These are phyloP conservation scores for Hyphantria cunea DNA, from an alignment of 1,140 invertebrate species.

Conservation along the genomic window DNA sequence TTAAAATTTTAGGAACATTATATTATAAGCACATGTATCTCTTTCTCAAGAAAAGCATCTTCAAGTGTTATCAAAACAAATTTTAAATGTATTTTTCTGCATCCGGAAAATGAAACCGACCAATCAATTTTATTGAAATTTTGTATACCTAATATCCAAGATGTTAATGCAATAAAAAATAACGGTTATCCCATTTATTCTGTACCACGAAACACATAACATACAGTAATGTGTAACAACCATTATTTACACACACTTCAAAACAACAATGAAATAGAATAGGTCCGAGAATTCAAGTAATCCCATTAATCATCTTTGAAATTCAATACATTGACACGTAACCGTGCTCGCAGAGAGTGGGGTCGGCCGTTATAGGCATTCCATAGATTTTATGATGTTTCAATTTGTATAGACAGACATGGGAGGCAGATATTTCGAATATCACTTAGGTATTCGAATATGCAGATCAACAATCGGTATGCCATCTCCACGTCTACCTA, in stretches of 20 bases:
- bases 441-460: conserved; percentile 69
- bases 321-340: conserved; percentile 76
- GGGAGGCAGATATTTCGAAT: conserved; percentile 61
- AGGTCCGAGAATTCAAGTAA: conserved; percentile 59
- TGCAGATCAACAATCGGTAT: conserved; percentile 66
- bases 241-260: conserved; percentile 16
- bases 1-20: too few relatives aligned
- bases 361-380: conserved; percentile 61
- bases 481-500: conserved; percentile 39
- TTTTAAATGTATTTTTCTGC: too few relatives aligned
- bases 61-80: too few relatives aligned
- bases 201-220: too few relatives aligned
- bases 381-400: conserved; percentile 75
- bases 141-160: too few relatives aligned
- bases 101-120: too few relatives aligned
- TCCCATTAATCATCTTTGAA: conserved; percentile 74
- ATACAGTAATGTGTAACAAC: background rate
- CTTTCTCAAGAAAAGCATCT: too few relatives aligned
- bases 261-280: conserved; percentile 40
- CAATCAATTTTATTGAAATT: too few relatives aligned
- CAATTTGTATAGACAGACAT: conserved; percentile 63
- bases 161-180: too few relatives aligned
- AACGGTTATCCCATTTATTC: too few relatives aligned
- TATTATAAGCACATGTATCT: too few relatives aligned
- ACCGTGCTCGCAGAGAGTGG: conserved; percentile 36